A percentile compares a stretch with the other conserved stretches of the same genome.
These are phyloP conservation scores for Dimorphilus gyrociliatus DNA, from an alignment of 2,888 invertebrate species.

Conservation along the genomic window DNA sequence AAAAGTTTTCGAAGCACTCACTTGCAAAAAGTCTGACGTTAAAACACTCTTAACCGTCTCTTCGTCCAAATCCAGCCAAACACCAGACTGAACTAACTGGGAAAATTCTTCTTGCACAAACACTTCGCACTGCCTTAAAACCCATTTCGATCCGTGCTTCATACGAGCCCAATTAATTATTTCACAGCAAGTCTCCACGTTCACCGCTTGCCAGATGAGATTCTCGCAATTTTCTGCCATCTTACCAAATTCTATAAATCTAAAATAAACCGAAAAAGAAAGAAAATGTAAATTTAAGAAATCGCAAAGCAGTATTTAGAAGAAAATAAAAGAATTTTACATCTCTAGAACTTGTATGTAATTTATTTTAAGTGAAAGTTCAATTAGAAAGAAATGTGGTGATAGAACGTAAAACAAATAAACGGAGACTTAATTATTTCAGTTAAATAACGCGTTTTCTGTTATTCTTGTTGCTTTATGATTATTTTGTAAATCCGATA, in stretches of 20 bases:
- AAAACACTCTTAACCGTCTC: constrained; percentile 55
- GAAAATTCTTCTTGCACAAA: constrained; percentile 83
- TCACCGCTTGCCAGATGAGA: constrained; percentile 68
- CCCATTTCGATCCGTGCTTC: constrained; percentile 81
- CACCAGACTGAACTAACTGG: constrained; percentile 43
- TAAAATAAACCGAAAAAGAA: no score
- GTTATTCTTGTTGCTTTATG: no score
- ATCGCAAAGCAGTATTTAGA: no score
- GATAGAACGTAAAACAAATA: no score
- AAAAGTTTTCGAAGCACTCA: no score
- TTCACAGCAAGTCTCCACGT: constrained; percentile 60
- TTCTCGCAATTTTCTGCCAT: constrained; percentile 79
- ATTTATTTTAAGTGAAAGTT: no score
- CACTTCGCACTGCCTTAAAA: constrained; percentile 71
- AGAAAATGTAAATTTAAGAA: background rate
- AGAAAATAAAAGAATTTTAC: no score
- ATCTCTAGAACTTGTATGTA: no score
- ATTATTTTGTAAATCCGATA: no score
- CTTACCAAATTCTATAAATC: constrained; percentile 1
- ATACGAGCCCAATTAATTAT: constrained; percentile 74
- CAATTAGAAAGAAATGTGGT: no score
- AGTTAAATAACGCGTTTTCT: no score
- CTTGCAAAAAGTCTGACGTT: constrained; percentile 53
- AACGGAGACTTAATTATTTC: no score
- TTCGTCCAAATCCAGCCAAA: constrained; percentile 59